Base-by-base conservation (phyloP, 2,113 vertebrate species). In the Pimephales promelas region DNA sequence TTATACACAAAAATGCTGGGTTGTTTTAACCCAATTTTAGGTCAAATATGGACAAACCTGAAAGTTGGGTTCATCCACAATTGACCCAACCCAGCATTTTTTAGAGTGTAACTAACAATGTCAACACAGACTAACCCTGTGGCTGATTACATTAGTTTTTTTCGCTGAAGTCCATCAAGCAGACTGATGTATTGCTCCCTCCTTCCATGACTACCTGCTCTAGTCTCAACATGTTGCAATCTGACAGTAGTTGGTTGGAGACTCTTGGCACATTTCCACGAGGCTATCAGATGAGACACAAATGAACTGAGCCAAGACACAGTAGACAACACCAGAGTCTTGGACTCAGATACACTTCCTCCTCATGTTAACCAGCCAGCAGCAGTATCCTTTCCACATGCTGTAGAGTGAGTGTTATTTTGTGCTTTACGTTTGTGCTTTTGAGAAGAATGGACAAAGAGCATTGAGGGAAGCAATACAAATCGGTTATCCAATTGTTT, bases 281-380 rank as follows among this genome's bases (percentile, higher is more conserved):
- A 59, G 86, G 80, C 74, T 83, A 87, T 85, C 86, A 85, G 82
- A 85, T 85, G 76, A 85, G 83, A 85, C 61, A 79, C 57, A 79
- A 70, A 70, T 74, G 49, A 77, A 74, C 57, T 79, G 57, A 84
- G 79, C 86, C 80, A 79, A 83, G 86, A 70, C 85, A 86, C 86
- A 77, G 68, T 83, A 85, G 83, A 84, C 80, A 85, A 75, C 83
- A 87, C 68, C 31, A 73, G 66, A 79, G 75, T 82, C 61, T 73
- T 79, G 75, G 45, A 71, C 64, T 79, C 66, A 61, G 81, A 82
- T 83, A 80, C 82, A 86, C 82, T 75, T 86, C 70, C 76, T 86
- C 85, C 85, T 86, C 76, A 83, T 86, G 85, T 84, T 84, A 71
- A 74, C 74, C 84, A 82, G 75, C 57, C 84, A 74, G 79, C 66